phyloP scores from a whole-genome alignment of 2,888 invertebrate genomes.

The Pachycephus smyrnensis region DNA sequence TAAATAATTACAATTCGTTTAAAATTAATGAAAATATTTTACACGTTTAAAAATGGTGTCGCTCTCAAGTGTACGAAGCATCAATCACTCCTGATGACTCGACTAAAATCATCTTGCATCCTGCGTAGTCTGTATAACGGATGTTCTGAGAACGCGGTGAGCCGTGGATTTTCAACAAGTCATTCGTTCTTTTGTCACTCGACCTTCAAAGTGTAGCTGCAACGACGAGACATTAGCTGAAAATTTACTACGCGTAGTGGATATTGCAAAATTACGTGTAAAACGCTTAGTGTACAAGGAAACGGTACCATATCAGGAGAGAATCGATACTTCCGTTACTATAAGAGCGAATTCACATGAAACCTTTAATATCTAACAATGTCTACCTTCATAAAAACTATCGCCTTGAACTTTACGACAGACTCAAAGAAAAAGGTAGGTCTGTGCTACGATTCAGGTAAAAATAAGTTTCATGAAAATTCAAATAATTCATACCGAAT shows the following conservation, averaged over 20 bases:
- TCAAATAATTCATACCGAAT: too few species aligned
- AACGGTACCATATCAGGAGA: neutral
- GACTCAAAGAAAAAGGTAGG: neutral
- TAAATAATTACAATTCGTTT: neutral
- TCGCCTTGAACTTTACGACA: neutral
- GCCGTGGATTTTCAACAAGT: neutral
- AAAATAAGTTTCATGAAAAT: too few species aligned
- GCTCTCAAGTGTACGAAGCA: neutral
- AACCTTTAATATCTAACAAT: neutral
- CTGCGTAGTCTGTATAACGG: neutral
- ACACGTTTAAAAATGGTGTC: neutral
- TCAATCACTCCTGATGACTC: neutral
- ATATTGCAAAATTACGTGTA: neutral
- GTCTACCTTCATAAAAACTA: neutral
- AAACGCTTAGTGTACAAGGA: neutral
- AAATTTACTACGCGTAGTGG: neutral
- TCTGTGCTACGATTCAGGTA: neutral
- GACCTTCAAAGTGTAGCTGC: neutral
- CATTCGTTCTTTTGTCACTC: neutral
- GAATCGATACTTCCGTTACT: neutral
- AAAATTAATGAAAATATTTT: neutral
- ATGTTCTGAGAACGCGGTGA: neutral
- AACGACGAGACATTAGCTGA: neutral
- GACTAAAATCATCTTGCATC: neutral
- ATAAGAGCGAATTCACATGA: neutral